These are phyloP conservation scores for Lasioglossum marginatum DNA, from an alignment of 2,888 invertebrate species.

Conservation along the genomic window DNA sequence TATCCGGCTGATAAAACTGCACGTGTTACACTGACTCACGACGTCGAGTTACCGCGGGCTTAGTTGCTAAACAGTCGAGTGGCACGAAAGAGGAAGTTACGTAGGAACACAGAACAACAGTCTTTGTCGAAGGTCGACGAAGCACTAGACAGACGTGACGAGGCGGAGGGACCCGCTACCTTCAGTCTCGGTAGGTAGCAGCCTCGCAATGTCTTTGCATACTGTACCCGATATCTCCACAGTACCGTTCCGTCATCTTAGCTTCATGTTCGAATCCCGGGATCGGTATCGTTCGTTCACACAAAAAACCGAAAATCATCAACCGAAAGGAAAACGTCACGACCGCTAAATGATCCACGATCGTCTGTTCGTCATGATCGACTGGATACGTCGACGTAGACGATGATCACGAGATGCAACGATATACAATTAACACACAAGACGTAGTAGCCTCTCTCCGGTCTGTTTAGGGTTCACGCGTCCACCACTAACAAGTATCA, in stretches of 20 bases:
- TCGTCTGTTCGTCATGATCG: conserved; percentile 54
- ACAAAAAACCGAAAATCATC: conserved; percentile 7
- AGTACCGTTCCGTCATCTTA: conserved; percentile 53
- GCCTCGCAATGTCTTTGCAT: conserved; percentile 55
- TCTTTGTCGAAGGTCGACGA: conserved; percentile 62
- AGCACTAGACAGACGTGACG: conserved; percentile 60
- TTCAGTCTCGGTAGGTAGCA: conserved; percentile 44
- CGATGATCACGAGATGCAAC: conserved; percentile 15
- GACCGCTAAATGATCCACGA: conserved; percentile 62
- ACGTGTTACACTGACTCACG: conserved; percentile 72
- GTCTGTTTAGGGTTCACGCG: conserved; percentile 31
- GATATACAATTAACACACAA: conserved; percentile 28
- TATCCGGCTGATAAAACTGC: conserved; percentile 68
- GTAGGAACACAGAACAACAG: conserved; percentile 66
- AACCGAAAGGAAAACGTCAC: conserved; percentile 33
- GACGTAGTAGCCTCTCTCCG: background rate
- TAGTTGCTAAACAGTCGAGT: conserved; percentile 40
- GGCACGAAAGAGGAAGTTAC: conserved; percentile 36
- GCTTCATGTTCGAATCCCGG: conserved; percentile 27
- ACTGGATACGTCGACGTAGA: conserved; percentile 10
- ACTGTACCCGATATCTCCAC: conserved; percentile 45
- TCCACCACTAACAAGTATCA: conserved; percentile 51
- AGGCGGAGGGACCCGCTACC: conserved; percentile 44
- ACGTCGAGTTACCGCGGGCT: conserved; percentile 41
- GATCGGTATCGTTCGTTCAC: conserved; percentile 28